Base-by-base conservation (phyloP, 2,113 vertebrate species). In the Chloroceryle aenea region DNA sequence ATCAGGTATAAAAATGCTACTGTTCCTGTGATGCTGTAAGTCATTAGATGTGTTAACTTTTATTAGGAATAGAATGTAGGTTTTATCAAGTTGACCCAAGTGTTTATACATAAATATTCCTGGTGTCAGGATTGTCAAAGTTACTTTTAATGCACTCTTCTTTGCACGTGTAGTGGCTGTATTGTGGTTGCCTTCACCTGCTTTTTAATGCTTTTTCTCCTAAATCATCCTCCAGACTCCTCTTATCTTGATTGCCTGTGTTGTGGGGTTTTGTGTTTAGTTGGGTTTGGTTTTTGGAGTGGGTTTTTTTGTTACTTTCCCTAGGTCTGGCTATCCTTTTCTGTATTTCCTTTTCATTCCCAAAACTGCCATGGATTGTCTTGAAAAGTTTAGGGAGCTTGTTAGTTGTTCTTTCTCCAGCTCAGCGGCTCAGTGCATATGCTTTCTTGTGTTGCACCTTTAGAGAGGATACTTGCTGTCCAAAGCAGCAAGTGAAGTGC, bases 371-470 rank as follows among this genome's bases (percentile, higher is more conserved):
- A 14, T 63, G 71, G 50, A 85, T 89, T 27, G 19, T 87, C 48
- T 81, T 75, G 50, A 62, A 71, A 89, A 76, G 78, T 85, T 95
- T 36, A 89, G 61, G 55, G 88, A 77, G 79, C 59, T 94, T 7
- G 2, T 96, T 94, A 80, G 52, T 64, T 81, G 14, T 81, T 78
- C 62, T 89, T 87, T 80, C 90, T 83, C 64, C 79, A 90, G 62
- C 61, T 87, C 64, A 89, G 10, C n/a, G 79, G 59, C 79, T 86
- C 73, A 42, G 56, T 71, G 80, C 43, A 12, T 76, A 29, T 84
- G 38, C 52, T 9, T 22, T 40, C 66, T 76, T 67, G 15, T 63
- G 4, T 27, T 90, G 71, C 48, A 74, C 59, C 79, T 95, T 85
- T 88, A 88, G 82, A 86, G 23, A 52, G 27, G 13, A 73, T 69